Evolutionary conservation across 64 coral and sea anemone species (phyloP).

Genomic region (Dendronephthya gigantea): DNA sequence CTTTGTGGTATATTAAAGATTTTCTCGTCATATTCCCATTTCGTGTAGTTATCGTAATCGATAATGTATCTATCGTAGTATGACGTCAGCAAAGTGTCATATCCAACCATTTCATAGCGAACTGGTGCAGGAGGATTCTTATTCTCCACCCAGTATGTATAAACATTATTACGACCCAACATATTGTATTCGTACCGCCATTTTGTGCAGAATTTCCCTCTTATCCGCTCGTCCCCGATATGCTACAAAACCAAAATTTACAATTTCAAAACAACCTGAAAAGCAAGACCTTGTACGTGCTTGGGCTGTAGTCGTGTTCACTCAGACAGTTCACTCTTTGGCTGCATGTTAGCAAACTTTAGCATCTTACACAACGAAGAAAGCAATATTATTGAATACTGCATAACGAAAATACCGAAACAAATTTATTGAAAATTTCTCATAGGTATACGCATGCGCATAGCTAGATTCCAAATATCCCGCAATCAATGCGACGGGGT

Average conservation of each 20-base stretch:
- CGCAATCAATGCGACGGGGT: not conserved
- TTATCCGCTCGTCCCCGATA: not conserved
- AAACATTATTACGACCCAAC: not conserved
- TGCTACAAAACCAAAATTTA: not conserved
- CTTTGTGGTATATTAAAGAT: conserved; percentile 77
- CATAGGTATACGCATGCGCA: too few relatives aligned
- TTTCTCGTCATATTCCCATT: conserved; percentile 57
- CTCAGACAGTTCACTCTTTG: too few relatives aligned
- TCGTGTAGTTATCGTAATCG: conserved; percentile 60
- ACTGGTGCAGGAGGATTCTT: not conserved
- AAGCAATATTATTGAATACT: too few relatives aligned
- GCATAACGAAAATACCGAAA: too few relatives aligned
- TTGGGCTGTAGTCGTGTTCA: too few relatives aligned
- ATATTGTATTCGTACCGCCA: not conserved
- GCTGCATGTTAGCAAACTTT: too few relatives aligned
- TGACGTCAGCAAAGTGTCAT: conserved; percentile 88
- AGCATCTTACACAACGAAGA: not conserved
- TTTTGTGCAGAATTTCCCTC: not conserved
- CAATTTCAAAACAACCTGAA: not conserved
- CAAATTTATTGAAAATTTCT: too few relatives aligned
- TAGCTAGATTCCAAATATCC: not conserved
- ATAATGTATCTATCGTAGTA: conserved; percentile 98
- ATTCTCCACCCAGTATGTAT: not conserved
- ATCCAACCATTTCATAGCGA: conserved; percentile 73
- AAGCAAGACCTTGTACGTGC: too few relatives aligned